Conservation (phyloP, 2,888 invertebrate species). For the Agrilus mali region DNA sequence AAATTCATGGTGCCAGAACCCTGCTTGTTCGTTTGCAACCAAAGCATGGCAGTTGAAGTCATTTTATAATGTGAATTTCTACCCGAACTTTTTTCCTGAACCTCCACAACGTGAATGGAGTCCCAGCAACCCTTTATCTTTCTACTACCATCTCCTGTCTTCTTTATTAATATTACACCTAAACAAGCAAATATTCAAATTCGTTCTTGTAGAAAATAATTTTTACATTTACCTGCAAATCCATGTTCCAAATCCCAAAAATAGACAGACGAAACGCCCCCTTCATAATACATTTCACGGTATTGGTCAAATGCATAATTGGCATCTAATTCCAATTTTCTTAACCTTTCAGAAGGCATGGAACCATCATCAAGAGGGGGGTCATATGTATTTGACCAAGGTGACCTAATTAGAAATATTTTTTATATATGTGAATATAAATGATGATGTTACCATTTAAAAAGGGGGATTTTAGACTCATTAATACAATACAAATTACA, state of each 20-base stretch:
- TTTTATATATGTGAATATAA: no score
- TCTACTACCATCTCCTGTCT: conserved; percentile 95
- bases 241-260: conserved; percentile 99
- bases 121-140: conserved; percentile 99
- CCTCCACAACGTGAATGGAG: conserved; percentile 98
- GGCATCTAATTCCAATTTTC: conserved; percentile 94
- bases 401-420: conserved; percentile 52
- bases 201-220: background rate
- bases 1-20: conserved; percentile 98
- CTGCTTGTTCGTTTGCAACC: conserved; percentile 95
- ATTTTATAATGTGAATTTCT: conserved; percentile 95
- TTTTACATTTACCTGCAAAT: conserved; percentile 60
- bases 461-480: background rate
- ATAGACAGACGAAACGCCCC: conserved; percentile 98
- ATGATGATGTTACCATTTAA: background rate
- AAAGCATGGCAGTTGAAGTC: conserved; percentile 97
- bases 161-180: conserved; percentile 96
- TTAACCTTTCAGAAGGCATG: conserved; percentile 90
- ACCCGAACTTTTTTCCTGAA: conserved; percentile 90
- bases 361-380: conserved; percentile 97
- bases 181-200: conserved; percentile 23
- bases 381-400: conserved; percentile 98
- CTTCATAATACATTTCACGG: conserved; percentile 98
- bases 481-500: background rate
- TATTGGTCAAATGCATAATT: conserved; percentile 98